These are phyloP conservation scores for Andinoacara biseriatus DNA, from an alignment of 2,113 vertebrate genomes.

Conservation along the genomic window DNA sequence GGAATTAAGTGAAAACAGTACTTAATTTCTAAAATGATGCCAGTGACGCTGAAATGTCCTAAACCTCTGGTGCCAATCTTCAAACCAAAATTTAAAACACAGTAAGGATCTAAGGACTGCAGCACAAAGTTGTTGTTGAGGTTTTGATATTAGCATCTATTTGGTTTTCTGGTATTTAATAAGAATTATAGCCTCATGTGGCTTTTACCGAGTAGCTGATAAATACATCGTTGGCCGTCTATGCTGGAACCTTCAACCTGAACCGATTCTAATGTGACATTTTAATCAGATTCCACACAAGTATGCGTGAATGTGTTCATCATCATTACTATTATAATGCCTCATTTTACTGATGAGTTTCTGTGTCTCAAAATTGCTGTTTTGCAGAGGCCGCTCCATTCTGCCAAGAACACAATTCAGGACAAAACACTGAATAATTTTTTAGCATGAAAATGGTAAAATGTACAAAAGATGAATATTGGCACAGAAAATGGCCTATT, in stretches of 20 bases:
- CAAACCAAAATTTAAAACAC: too few relatives aligned
- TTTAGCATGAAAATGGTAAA: conserved; percentile 47
- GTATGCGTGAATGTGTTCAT: conserved; percentile 49
- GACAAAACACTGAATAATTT: conserved; percentile 37
- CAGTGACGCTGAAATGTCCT: background rate
- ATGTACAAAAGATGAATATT: conserved; percentile 41
- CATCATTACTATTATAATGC: conserved; percentile 54
- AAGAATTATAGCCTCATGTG: background rate
- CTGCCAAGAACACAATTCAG: conserved; percentile 59
- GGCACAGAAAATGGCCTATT: conserved; percentile 27
- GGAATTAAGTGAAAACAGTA: background rate
- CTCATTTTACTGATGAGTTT: conserved; percentile 51
- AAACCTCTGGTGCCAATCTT: too few relatives aligned
- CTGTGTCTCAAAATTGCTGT: conserved; percentile 56
- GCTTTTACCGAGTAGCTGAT: conserved; percentile 38
- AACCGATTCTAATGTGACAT: conserved; percentile 59
- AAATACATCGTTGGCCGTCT: conserved; percentile 21
- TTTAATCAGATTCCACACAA: conserved; percentile 57
- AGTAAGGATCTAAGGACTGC: background rate
- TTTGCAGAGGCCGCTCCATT: conserved; percentile 33
- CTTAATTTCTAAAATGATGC: background rate
- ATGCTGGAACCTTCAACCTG: conserved; percentile 38
- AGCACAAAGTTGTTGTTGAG: background rate
- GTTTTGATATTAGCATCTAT: background rate
- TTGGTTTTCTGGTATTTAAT: background rate